Base-by-base conservation (phyloP, 2,797 vertebrate species). In the Trichosurus vulpecula region DNA sequence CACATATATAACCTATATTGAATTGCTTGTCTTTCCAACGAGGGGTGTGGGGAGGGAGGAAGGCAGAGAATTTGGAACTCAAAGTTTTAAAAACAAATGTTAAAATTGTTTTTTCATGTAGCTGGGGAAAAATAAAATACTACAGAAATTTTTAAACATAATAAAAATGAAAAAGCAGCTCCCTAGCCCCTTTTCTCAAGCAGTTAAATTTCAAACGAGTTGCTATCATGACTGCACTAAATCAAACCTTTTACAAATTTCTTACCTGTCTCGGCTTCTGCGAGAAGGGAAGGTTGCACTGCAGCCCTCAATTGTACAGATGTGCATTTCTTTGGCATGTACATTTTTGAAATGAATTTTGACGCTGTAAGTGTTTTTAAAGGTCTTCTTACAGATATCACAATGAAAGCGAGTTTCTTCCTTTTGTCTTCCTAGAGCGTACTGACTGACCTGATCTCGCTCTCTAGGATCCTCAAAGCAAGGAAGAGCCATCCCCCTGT, bases 251-350 rank as follows among this genome's bases (percentile, higher is more conserved):
- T 9, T 16, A 1, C 9, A 6, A 30, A 31, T 0, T 54, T 97
- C 99, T 99, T 99, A 99, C 99, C 99, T 99, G 99, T 99, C 99
- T 99, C 99, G 98, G 98, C 99, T 99, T 98, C 99, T 99, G 95
- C 99, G 99, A 90, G 99, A 99, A 8, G 99, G 99, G 97, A 99
- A 99, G 53, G 99, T 98, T 90, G 99, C 99, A 0, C 99, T 99
- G 96, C 99, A 99, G 95, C 99, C 99, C 35, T 99, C 99, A 97
- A 99, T 99, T 0, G 99, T 99, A 98, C 99, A 99, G 97, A 99
- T 97, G 98, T 99, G 99, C 98, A 99, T 99, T 98, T 99, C 99
- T 98, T 99, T 99, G 94, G 99, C 98, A 97, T 99, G 99, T 91
- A 99, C 99, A 52, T 99, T 99, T 98, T 99, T 99, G 98, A 99